A percentile compares a stretch with the other conserved stretches of the same genome.
These are phyloP conservation scores for Phyllopteryx taeniolatus DNA, from an alignment of 2,113 vertebrate genomes.

Conservation along the genomic window DNA sequence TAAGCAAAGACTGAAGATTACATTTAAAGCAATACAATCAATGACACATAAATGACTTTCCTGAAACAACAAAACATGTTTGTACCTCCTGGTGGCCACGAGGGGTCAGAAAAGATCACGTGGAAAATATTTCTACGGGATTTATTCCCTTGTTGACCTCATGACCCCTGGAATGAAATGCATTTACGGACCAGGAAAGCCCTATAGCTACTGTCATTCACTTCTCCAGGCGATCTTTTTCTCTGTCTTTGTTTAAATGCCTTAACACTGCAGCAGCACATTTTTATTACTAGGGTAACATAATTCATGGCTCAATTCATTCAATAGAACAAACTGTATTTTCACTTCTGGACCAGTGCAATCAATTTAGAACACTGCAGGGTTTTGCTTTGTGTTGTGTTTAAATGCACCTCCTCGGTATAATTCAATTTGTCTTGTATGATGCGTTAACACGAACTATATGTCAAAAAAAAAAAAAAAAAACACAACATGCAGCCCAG, in stretches of 20 bases:
- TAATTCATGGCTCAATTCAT: no score
- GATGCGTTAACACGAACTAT: background rate
- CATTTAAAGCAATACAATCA: background rate
- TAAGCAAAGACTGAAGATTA: background rate
- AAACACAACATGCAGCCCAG: background rate
- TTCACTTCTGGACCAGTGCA: no score
- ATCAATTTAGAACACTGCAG: no score
- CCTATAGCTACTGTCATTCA: background rate
- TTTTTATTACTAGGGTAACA: no score
- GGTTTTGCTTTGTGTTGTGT: no score
- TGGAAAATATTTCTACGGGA: background rate
- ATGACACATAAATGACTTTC: background rate
- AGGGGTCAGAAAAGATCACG: conserved; percentile 10
- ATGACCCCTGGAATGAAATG: conserved; percentile 1
- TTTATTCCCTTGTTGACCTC: background rate
- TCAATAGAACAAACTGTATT: no score
- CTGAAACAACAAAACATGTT: background rate
- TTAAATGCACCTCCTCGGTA: no score
- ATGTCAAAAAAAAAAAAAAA: background rate
- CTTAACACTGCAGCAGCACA: no score
- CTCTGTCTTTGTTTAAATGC: background rate
- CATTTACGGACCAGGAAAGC: background rate
- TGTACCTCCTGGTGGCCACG: background rate
- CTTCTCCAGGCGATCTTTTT: background rate
- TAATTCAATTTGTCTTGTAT: no score